Conservation (phyloP, 2,113 vertebrate species). For the Pipra filicauda region DNA sequence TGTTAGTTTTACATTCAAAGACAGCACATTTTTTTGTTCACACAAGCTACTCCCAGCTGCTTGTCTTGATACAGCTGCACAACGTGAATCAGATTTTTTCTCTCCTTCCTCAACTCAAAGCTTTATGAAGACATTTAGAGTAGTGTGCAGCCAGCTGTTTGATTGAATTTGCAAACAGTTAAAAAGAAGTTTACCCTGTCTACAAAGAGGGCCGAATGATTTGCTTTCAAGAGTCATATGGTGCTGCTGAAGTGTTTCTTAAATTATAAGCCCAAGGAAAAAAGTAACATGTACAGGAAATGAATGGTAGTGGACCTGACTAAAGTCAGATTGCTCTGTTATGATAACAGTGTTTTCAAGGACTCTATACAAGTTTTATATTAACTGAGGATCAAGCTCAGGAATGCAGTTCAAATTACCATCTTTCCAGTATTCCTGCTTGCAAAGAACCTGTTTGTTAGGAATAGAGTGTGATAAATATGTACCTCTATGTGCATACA, state of each 20-base stretch:
- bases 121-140: neutral
- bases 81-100: neutral
- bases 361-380: neutral
- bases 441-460: neutral
- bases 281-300: neutral
- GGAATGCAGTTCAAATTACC: neutral
- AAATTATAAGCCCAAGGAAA: neutral
- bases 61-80: neutral
- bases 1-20: neutral
- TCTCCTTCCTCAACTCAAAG: neutral
- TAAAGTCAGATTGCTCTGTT: neutral
- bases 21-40: neutral
- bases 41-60: neutral
- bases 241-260: slow-evolving; percentile 10
- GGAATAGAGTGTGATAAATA: neutral
- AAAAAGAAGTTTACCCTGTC: neutral
- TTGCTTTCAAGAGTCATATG: neutral
- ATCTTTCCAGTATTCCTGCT: neutral
- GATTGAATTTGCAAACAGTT: neutral
- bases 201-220: neutral
- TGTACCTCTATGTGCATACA: neutral
- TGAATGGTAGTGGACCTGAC: neutral
- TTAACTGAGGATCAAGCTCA: neutral
- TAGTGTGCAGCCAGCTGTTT: neutral
- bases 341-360: neutral